phyloP scores from a whole-genome alignment of 1,140 invertebrate species.

The Sesamia nonagrioides region DNA sequence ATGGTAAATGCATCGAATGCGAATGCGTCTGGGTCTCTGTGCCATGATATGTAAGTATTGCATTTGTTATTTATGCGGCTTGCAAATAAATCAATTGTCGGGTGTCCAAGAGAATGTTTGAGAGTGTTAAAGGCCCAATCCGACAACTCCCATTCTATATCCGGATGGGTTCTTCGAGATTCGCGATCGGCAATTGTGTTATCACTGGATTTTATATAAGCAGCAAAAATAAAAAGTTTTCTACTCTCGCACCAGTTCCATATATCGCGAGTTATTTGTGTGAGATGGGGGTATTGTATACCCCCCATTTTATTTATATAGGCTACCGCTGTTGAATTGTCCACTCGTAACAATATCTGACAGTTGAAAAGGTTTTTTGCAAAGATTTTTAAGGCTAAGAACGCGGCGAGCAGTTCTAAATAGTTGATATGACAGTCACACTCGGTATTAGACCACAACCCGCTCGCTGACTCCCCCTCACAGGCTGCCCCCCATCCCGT shows the following conservation, averaged over 20 bases:
- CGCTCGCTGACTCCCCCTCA: background rate
- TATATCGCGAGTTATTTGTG: background rate
- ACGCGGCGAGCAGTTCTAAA: background rate
- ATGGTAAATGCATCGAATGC: no score
- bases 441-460: background rate
- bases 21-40: slow-evolving; percentile 7
- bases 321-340: background rate
- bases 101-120: slow-evolving; percentile 12
- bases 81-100: slow-evolving; percentile 48
- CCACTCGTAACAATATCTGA: background rate
- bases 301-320: background rate
- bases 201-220: background rate
- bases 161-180: background rate
- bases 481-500: background rate
- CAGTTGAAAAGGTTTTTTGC: background rate
- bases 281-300: background rate
- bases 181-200: background rate
- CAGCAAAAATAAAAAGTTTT: background rate
- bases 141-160: background rate
- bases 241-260: background rate
- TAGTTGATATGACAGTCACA: background rate
- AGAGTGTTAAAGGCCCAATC: background rate
- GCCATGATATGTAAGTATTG: slow-evolving; percentile 45
- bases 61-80: slow-evolving; percentile 52
- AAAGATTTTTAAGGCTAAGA: background rate